Conservation (phyloP, 2,113 vertebrate genomes). For the Microtus richardsoni region DNA sequence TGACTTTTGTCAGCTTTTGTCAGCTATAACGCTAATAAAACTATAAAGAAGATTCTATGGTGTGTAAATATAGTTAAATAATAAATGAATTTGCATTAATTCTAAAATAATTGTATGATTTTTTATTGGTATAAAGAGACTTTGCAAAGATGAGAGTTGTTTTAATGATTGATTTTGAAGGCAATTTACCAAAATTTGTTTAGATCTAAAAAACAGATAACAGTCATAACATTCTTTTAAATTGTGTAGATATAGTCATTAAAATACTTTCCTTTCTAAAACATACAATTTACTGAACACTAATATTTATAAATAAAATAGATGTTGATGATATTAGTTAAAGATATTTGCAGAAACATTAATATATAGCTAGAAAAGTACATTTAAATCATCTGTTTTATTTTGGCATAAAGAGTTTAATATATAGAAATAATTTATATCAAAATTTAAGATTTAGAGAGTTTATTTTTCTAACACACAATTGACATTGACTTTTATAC, state of each 20-base stretch:
- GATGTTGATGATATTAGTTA: background rate
- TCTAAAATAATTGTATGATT: background rate
- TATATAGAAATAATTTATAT: background rate
- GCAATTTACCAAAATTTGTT: background rate
- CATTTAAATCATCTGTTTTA: background rate
- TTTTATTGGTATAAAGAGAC: background rate
- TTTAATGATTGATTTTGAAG: conserved; percentile 29
- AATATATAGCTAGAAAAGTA: background rate
- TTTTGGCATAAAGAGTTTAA: background rate
- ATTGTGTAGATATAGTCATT: background rate
- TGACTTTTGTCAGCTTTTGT: background rate
- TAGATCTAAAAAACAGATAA: background rate
- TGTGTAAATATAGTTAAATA: background rate
- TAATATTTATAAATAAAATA: background rate
- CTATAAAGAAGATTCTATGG: background rate
- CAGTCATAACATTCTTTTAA: background rate
- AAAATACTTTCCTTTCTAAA: background rate
- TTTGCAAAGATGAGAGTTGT: conserved; percentile 50
- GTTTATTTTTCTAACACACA: background rate
- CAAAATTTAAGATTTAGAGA: background rate
- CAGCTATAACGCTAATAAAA: background rate
- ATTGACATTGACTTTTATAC: background rate
- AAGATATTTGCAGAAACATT: background rate
- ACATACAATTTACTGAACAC: too few species aligned
- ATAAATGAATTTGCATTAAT: background rate